phyloP scores from a whole-genome alignment of 2,888 invertebrate genomes.

The Drosophila multiciliata region DNA sequence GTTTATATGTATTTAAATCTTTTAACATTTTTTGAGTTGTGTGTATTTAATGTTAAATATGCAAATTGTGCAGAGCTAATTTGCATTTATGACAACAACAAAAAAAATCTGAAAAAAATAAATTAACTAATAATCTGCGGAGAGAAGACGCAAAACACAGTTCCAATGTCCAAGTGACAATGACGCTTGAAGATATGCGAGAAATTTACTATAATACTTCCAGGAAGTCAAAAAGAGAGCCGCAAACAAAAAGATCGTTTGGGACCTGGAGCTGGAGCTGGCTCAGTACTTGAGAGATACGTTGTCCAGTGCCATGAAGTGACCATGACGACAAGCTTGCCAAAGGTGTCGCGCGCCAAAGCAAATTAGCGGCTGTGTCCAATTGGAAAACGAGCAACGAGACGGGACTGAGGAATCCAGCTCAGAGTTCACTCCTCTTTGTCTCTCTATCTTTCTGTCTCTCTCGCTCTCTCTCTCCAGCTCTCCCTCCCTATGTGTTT shows the following conservation, averaged over 20 bases:
- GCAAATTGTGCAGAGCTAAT: conserved; percentile 78
- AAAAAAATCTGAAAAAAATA: conserved; percentile 40
- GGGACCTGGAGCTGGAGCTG: conserved; percentile 1
- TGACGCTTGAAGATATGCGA: conserved; percentile 72
- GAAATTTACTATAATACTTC: conserved; percentile 81
- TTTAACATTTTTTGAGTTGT: conserved; percentile 28
- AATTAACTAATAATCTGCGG: conserved; percentile 73
- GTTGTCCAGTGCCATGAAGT: conserved; percentile 64
- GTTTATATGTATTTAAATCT: conserved; percentile 31
- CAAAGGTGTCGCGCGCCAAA: conserved; percentile 77
- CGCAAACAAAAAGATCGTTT: conserved; percentile 61
- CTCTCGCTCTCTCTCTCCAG: background rate
- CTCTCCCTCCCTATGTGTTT: conserved; percentile 4
- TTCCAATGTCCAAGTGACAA: conserved; percentile 40
- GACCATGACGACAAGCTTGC: conserved; percentile 67
- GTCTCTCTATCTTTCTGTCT: background rate
- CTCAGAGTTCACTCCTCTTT: conserved; percentile 2
- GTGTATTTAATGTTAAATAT: conserved; percentile 76
- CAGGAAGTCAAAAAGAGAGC: conserved; percentile 72
- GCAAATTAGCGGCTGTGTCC: conserved; percentile 83
- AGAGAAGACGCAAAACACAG: conserved; percentile 42
- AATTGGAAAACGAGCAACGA: conserved; percentile 77
- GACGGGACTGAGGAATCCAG: conserved; percentile 24
- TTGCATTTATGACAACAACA: conserved; percentile 70
- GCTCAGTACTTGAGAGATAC: conserved; percentile 47